Evolutionary conservation across 2,888 invertebrate species (phyloP), one percentile per base, ranked within the genome.

Genomic region (Zaprionus bogoriensis): DNA sequence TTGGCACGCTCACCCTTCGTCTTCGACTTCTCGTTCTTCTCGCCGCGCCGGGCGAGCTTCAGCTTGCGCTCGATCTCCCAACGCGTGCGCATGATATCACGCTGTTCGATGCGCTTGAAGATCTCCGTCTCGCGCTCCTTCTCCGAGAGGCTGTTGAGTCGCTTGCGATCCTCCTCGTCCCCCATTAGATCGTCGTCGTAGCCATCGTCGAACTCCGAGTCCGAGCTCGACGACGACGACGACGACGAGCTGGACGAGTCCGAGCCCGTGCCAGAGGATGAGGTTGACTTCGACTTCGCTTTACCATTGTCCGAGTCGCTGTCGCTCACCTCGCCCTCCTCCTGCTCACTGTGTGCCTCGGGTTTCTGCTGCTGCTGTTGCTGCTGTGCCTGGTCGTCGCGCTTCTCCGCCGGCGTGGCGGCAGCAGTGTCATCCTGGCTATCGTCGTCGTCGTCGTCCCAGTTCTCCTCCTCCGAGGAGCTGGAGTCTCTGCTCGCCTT

Each of bases 161-260:
- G 92, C 1, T 96, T 95, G 82, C 97, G 94, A 92, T 99, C 99
- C 76, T 97, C 98, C 63, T 97, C 98, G 90, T 99, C 98, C 0
- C 98, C 98, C 95, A 99, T 98, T 23, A 99, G 93, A 89, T 99
- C 96, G 70, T 99, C 98, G 89, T 98, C 99, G 83, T 96, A 98
- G 67, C 99, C 99, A 92, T 99, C 99, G 89, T 98, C 95, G 89
- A 98, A 99, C 90, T 98, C 98, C 74, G 95, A 96, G 70, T 96
- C 95, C 53, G 93, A 93, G 75, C 93, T 93, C 1, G 92, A 92
- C 0, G 93, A 92, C 3, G 87, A 82, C 1, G 92, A 92, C 0
- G 93, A 92, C 3, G 87, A 82, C 0, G 86, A 84, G 9, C 72
- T 74, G 0, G 86, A 74, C 4, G 86, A 77, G 20, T 74, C 75